These are phyloP conservation scores for Phylloscopus whistleri DNA, from an alignment of 2,113 vertebrate genomes.

Conservation along the genomic window DNA sequence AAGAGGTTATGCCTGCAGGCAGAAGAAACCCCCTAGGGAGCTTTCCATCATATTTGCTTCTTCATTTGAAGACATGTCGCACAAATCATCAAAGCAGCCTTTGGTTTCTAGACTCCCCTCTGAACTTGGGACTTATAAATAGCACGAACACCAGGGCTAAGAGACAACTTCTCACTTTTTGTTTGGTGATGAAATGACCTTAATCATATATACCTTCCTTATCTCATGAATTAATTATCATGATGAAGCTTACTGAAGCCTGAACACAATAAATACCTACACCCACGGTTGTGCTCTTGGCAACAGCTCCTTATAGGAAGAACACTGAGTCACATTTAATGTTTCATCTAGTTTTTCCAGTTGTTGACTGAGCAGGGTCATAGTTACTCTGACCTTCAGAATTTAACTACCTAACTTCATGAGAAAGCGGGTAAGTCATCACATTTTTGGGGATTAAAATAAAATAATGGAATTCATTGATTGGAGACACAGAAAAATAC, in stretches of 20 bases:
- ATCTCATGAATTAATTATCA: slow-evolving; percentile 49
- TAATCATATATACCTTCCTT: slow-evolving; percentile 26
- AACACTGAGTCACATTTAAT: background rate
- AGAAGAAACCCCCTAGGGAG: slow-evolving; percentile 11
- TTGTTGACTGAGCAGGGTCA: background rate
- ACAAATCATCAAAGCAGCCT: slow-evolving; percentile 46
- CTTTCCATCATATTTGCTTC: slow-evolving; percentile 37
- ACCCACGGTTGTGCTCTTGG: background rate
- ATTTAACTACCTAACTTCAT: background rate
- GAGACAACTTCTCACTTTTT: background rate
- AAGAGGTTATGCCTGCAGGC: slow-evolving; percentile 31
- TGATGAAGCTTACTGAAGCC: slow-evolving; percentile 14
- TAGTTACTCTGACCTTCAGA: slow-evolving; percentile 8
- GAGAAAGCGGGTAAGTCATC: background rate
- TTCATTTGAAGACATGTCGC: background rate
- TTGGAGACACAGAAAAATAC: background rate
- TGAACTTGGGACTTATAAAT: slow-evolving; percentile 42
- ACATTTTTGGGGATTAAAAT: background rate
- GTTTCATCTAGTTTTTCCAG: background rate
- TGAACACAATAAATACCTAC: background rate
- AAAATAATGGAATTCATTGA: background rate
- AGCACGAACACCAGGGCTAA: background rate
- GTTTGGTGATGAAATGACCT: slow-evolving; percentile 29
- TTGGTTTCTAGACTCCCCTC: slow-evolving; percentile 18
- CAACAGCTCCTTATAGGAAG: background rate